Evolutionary conservation across 2,797 vertebrate genomes (phyloP).

Genomic region (Cyprinodon diabolis): DNA sequence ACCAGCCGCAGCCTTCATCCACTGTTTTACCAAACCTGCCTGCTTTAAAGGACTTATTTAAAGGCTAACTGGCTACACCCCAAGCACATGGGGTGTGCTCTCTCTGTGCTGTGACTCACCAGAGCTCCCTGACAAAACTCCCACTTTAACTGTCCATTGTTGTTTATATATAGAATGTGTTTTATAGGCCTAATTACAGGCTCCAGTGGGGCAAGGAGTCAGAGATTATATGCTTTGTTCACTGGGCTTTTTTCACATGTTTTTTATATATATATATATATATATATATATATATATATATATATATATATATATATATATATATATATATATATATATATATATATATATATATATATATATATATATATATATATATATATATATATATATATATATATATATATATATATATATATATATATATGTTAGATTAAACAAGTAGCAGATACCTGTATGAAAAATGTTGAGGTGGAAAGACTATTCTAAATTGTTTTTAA

Average conservation of each 20-base stretch:
- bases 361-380: background rate
- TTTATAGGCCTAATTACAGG: constrained; percentile 71
- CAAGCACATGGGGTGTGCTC: constrained; percentile 51
- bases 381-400: background rate
- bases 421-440: too few species aligned
- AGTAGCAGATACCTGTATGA: too few species aligned
- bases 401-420: background rate
- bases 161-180: constrained; percentile 76
- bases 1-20: constrained; percentile 9
- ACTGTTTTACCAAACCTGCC: constrained; percentile 23
- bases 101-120: constrained; percentile 55
- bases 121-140: constrained; percentile 66
- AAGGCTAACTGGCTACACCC: constrained; percentile 26
- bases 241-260: constrained; percentile 20
- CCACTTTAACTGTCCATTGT: constrained; percentile 73
- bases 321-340: background rate
- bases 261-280: background rate
- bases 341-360: background rate
- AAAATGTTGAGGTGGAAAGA: too few species aligned
- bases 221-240: constrained; percentile 59
- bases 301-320: background rate
- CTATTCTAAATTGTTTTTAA: too few species aligned
- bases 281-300: background rate
- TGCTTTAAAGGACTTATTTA: constrained; percentile 30
- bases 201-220: constrained; percentile 46